phyloP scores from a whole-genome alignment of 2,797 vertebrate genomes.

The Sebastes reedi region DNA sequence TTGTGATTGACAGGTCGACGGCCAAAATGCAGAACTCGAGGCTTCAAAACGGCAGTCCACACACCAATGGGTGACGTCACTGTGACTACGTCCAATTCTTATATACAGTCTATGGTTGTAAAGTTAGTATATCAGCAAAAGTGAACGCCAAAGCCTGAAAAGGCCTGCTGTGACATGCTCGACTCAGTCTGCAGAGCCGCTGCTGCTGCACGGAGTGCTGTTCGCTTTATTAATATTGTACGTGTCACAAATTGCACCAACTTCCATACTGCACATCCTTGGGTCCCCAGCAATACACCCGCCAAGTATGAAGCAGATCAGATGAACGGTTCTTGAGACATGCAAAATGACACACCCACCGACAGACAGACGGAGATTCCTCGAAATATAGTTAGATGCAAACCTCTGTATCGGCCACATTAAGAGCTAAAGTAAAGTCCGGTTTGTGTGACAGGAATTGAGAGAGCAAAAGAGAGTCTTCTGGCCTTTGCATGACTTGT shows the following conservation, averaged over 20 bases:
- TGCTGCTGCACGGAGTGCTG: too few species aligned
- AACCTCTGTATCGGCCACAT: neutral
- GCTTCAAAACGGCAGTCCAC: too few species aligned
- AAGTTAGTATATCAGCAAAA: neutral
- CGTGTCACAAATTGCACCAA: neutral
- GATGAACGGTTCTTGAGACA: neutral
- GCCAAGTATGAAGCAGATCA: neutral
- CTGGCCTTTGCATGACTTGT: constrained; percentile 53
- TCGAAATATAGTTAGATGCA: neutral
- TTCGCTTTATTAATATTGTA: too few species aligned
- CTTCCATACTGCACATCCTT: neutral
- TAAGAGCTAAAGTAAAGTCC: neutral
- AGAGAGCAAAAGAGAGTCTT: constrained; percentile 1
- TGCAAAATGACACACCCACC: neutral
- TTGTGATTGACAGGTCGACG: too few species aligned
- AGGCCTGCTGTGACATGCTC: neutral
- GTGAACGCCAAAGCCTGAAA: neutral
- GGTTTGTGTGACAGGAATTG: neutral
- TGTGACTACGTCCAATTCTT: too few species aligned
- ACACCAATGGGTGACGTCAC: too few species aligned
- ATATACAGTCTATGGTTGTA: too few species aligned
- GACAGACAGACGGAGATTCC: neutral
- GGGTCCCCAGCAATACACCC: neutral
- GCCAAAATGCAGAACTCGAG: too few species aligned
- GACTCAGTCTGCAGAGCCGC: too few species aligned